These are phyloP conservation scores for Hydropotes inermis DNA, from an alignment of 2,113 vertebrate species.

Conservation along the genomic window DNA sequence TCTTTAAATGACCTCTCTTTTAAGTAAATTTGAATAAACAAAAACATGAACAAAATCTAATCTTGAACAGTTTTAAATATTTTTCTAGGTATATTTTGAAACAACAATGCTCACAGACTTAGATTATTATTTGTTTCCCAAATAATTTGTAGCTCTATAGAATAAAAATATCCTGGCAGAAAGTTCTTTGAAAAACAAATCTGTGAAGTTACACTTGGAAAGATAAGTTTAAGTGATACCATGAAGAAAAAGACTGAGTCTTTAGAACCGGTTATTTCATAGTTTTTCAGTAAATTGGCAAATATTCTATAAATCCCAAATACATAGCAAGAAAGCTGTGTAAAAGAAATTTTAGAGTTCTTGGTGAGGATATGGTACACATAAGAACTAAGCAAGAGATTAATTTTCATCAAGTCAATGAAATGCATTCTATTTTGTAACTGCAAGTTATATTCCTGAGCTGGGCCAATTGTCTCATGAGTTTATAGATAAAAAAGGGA, in stretches of 20 bases:
- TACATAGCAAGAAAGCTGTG: background rate
- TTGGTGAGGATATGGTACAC: background rate
- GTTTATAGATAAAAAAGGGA: background rate
- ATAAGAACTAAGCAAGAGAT: background rate
- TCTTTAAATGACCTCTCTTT: conserved; percentile 28
- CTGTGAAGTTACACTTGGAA: conserved; percentile 51
- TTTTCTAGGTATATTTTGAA: conserved; percentile 41
- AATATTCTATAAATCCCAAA: conserved; percentile 5
- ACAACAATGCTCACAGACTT: conserved; percentile 40
- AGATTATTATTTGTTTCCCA: conserved; percentile 49
- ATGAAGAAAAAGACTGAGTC: background rate
- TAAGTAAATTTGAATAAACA: conserved; percentile 43
- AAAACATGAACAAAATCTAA: conserved; percentile 49
- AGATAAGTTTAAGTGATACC: conserved; percentile 28
- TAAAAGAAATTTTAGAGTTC: conserved; percentile 5
- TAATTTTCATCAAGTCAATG: conserved; percentile 14
- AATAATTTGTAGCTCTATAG: conserved; percentile 43
- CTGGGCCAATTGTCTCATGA: background rate
- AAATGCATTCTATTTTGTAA: conserved; percentile 32
- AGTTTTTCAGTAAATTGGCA: conserved; percentile 12
- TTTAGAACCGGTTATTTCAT: conserved; percentile 13
- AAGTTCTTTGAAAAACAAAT: conserved; percentile 37
- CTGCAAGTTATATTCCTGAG: background rate
- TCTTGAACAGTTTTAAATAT: conserved; percentile 47
- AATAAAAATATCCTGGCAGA: conserved; percentile 62